Percentiles rank a stretch among this genome's conserved stretches.
phyloP scores from a whole-genome alignment of 2,113 vertebrate genomes.

The Nestor notabilis region DNA sequence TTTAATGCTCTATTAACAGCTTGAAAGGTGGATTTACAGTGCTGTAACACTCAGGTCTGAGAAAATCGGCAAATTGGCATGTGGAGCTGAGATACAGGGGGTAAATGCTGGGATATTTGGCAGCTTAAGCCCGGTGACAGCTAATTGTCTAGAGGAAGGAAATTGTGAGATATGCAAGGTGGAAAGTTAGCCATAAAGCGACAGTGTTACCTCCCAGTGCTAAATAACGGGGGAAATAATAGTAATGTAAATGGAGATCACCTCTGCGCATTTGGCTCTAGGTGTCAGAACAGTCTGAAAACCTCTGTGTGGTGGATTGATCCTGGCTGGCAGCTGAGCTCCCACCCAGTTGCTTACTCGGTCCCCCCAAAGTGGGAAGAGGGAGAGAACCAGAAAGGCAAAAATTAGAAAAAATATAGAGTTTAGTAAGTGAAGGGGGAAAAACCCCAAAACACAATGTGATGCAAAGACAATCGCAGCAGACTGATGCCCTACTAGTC shows the following conservation, averaged over 20 bases:
- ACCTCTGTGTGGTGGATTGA: not conserved
- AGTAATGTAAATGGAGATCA: not conserved
- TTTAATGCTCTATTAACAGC: not conserved
- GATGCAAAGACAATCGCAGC: not conserved
- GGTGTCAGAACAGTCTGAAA: not conserved
- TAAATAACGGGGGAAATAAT: not conserved
- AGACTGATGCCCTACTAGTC: not conserved
- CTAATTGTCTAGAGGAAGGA: not conserved
- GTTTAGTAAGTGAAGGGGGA: not conserved
- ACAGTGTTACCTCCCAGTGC: not conserved
- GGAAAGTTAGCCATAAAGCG: not conserved
- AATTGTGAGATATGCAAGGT: not conserved
- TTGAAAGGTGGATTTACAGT: not conserved
- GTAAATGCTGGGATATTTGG: not conserved
- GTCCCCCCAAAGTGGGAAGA: accelerated
- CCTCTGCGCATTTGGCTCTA: not conserved
- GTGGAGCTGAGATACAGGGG: not conserved
- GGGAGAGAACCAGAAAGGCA: not conserved
- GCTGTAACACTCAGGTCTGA: not conserved
- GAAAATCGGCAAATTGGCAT: not conserved
- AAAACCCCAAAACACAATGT: accelerated
- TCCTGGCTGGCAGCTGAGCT: not conserved
- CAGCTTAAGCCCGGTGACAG: not conserved
- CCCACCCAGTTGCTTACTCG: not conserved
- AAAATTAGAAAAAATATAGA: not conserved